Evolutionary conservation across 2,113 vertebrate genomes (phyloP), one percentile per base, ranked within the genome.

Genomic region (Sigmodon hispidus): DNA sequence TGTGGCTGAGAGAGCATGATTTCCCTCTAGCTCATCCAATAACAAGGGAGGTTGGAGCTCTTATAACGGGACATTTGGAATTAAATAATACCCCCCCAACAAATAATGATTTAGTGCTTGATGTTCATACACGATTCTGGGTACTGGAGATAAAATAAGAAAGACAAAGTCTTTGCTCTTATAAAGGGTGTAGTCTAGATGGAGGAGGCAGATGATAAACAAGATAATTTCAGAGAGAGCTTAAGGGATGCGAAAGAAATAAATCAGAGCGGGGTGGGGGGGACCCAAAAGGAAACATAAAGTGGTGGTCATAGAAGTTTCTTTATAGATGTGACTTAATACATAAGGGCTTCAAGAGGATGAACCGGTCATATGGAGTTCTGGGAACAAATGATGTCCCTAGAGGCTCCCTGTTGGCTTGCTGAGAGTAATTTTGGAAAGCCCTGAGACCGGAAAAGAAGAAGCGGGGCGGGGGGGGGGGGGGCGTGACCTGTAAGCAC

Each of bases 161-260:
- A 83, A 93, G 76, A 91, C 13, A 59, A 55, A 88, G 77, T n/a
- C 19, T 65, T 92, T 67, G 80, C 52, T 93, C 61, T 97, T 89
- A 89, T 73, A 69, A 67, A 95, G 77, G 59, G 87, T 72, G 43
- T 72, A 43, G 76, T 93, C 63, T n/a, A 93, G 80, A 21, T 72
- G 2, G 4, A 97, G 69, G 70, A 94, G 80, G 90, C 61, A 91
- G 79, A 79, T 89, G 87, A 93, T 85, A 70, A 92, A 89, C 7
- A 79, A 92, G 72, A 92, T 88, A 21, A 92, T 96, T 93, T 85
- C 94, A 94, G 73, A 79, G 73, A 91, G 17, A 31, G 34, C 45
- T 83, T 90, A 86, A 95, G 86, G 59, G 61, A 69, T 59, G 43
- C 1, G 16, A 93, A 92, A 73, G 81, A 93, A 94, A 95, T 40